A percentile compares a stretch with the other conserved stretches of the same genome.
Conservation (phyloP, 2,888 invertebrate species). For the Hoplodrina ambigua region DNA sequence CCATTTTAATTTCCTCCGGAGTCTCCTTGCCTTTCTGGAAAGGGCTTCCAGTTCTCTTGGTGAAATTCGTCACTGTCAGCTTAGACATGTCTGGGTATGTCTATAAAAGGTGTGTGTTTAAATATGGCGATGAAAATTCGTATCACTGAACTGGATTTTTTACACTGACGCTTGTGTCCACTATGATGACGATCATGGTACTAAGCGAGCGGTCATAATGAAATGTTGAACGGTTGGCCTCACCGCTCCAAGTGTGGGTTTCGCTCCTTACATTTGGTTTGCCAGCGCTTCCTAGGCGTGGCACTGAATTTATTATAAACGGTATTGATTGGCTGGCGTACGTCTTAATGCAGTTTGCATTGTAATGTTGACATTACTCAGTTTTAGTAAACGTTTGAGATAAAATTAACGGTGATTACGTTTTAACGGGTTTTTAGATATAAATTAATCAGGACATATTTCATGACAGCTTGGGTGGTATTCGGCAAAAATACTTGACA, state of each 20-base stretch:
- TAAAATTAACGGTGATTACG: constrained; percentile 45
- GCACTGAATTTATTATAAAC: constrained; percentile 84
- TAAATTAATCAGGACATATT: not conserved
- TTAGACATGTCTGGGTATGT: constrained; percentile 78
- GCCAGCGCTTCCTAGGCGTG: constrained; percentile 87
- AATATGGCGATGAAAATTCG: constrained; percentile 73
- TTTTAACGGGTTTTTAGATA: not conserved
- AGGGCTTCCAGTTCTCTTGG: constrained; percentile 74
- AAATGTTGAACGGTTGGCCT: constrained; percentile 79
- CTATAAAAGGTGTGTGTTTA: constrained; percentile 59
- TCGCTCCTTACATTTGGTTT: constrained; percentile 88
- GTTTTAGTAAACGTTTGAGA: constrained; percentile 51
- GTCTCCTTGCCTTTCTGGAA: constrained; percentile 68
- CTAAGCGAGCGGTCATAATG: constrained; percentile 79
- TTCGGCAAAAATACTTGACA: no score
- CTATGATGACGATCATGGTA: constrained; percentile 79
- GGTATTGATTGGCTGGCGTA: constrained; percentile 71
- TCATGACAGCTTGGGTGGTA: not conserved
- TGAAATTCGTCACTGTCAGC: constrained; percentile 82
- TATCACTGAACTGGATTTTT: constrained; percentile 76
- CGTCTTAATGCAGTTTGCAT: constrained; percentile 85
- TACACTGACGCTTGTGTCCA: constrained; percentile 75
- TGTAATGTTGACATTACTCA: constrained; percentile 72
- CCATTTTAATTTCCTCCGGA: constrained; percentile 61
- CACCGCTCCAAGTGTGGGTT: constrained; percentile 85